A percentile compares a stretch with the other conserved stretches of the same genome.
Conservation (phyloP, 2,888 invertebrate genomes). For the Epistrophe grossulariae region DNA sequence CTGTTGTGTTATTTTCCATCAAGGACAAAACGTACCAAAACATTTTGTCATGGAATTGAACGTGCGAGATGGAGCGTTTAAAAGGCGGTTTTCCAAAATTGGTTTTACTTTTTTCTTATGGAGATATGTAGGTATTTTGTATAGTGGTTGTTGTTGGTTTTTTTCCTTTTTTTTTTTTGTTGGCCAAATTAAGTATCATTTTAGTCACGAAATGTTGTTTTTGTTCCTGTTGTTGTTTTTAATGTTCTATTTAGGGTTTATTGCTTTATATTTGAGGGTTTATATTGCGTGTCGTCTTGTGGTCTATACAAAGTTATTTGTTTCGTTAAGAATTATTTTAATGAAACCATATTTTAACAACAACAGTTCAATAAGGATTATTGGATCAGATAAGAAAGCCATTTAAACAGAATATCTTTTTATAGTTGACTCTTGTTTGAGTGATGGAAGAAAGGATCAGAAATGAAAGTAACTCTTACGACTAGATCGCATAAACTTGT, state of each 20-base stretch:
- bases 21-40: slow-evolving; percentile 13
- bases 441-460: too few species aligned
- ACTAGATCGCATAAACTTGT: too few species aligned
- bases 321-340: background rate
- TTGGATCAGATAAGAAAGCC: background rate
- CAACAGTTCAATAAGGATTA: background rate
- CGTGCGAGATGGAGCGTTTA: slow-evolving; percentile 6
- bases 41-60: slow-evolving; percentile 14
- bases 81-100: background rate
- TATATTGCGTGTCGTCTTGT: slow-evolving; percentile 8
- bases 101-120: background rate
- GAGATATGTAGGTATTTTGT: background rate
- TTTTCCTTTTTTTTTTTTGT: background rate
- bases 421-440: background rate
- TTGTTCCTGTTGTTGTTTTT: too few species aligned
- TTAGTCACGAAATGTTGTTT: slow-evolving; percentile 9
- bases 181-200: slow-evolving; percentile 4
- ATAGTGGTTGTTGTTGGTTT: background rate
- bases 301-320: slow-evolving; percentile 8
- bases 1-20: slow-evolving; percentile 42
- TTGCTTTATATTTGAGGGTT: background rate
- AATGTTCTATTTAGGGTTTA: background rate
- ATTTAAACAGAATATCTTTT: background rate
- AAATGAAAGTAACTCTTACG: too few species aligned
- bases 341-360: slow-evolving; percentile 12